Conservation (phyloP, 2,797 vertebrate genomes). For the Onychomys leucogaster region DNA sequence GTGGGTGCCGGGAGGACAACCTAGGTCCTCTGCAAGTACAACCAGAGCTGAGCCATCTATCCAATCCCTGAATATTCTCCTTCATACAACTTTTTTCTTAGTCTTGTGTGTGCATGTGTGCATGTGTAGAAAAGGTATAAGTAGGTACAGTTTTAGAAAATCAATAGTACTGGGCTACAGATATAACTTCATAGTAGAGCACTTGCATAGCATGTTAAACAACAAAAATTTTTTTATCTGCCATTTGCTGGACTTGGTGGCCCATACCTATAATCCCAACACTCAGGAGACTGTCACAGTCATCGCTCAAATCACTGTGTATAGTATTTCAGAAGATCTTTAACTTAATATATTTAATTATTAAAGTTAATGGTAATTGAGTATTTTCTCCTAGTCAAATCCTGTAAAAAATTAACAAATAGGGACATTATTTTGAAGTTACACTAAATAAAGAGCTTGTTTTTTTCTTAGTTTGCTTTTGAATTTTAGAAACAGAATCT, state of each 20-base stretch:
- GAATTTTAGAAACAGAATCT: not conserved
- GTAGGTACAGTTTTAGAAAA: not conserved
- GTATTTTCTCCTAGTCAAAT: conserved; percentile 35
- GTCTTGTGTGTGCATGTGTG: not conserved
- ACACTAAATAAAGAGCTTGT: not conserved
- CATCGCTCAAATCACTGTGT: not conserved
- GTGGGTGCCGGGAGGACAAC: not conserved
- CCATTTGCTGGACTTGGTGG: not conserved
- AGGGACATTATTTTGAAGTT: conserved; percentile 49
- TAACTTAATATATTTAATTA: not conserved
- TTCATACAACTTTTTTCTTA: conserved; percentile 29
- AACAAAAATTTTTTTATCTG: not conserved
- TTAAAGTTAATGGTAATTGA: conserved; percentile 48
- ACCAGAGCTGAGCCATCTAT: not conserved
- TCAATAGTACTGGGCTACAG: not conserved
- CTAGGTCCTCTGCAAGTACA: not conserved
- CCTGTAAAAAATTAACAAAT: not conserved
- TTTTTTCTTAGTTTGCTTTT: not conserved
- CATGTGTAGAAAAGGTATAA: not conserved
- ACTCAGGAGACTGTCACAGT: not conserved
- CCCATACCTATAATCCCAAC: not conserved
- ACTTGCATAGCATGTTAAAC: not conserved
- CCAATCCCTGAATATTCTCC: conserved; percentile 1
- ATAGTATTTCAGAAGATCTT: conserved; percentile 11
- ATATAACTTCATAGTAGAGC: not conserved